Conservation (phyloP, 2,888 invertebrate genomes). For the Halictus quadricinctus region DNA sequence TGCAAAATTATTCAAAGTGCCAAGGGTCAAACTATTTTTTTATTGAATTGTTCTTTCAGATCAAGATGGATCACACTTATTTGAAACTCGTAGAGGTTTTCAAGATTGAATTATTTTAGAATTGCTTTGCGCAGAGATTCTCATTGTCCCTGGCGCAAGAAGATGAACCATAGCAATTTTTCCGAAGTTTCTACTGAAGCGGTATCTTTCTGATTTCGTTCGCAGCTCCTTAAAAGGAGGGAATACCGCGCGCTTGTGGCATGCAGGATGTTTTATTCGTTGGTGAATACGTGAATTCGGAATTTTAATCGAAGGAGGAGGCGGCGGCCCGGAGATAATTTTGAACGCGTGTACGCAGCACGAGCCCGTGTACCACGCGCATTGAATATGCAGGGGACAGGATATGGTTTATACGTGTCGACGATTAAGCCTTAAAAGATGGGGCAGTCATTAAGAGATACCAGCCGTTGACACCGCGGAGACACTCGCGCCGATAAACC, state of each 20-base stretch:
- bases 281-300: conserved; percentile 42
- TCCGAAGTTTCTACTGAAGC: background rate
- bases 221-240: background rate
- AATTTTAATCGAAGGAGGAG: conserved; percentile 44
- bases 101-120: background rate
- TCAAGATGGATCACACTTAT: too few relatives aligned
- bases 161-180: background rate
- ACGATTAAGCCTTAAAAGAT: conserved; percentile 80
- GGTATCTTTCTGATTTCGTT: background rate
- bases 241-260: background rate
- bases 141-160: background rate
- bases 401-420: conserved; percentile 81
- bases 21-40: too few relatives aligned
- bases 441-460: conserved; percentile 82
- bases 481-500: conserved; percentile 76
- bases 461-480: conserved; percentile 77
- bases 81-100: too few relatives aligned
- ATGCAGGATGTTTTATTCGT: conserved; percentile 28
- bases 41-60: too few relatives aligned
- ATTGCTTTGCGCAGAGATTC: background rate
- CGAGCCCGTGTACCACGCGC: conserved; percentile 62
- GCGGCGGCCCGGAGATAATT: conserved; percentile 38
- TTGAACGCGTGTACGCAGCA: conserved; percentile 61
- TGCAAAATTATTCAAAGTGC: too few relatives aligned
- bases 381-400: conserved; percentile 79